Evolutionary conservation across 2,113 vertebrate species (phyloP), one percentile per base, ranked within the genome.

Genomic region (Equus przewalskii): DNA sequence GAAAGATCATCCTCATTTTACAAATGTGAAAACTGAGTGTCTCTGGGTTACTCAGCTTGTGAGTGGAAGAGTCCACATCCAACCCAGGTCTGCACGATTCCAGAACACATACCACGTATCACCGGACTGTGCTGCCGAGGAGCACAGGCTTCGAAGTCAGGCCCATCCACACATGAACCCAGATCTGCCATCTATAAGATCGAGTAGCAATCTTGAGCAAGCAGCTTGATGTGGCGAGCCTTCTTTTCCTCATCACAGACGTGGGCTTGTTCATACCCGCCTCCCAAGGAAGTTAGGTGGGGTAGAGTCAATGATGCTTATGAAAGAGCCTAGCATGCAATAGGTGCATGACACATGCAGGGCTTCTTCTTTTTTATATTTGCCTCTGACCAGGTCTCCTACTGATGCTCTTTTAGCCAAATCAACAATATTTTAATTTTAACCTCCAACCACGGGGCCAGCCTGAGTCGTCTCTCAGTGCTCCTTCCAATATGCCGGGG

Each of bases 271-370:
- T 75, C 41, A 60, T 30, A 18, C 10, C 33, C 24, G 15, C 21
- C 51, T 46, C 18, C 56, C 75, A 62, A 1, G 8, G 3, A 6
- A 81, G 28, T 18, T 4, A 28, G 21, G 1, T 12, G 15, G 10
- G 26, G n/a, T 7, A 69, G 65, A 46, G 41, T 0, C 54, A 49
- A 2, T 0, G 4, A 7, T 56, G 33, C 18, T 58, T 36, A 33
- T 0, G 4, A n/a, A 70, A 70, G 54, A 0, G 0, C 4, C 44
- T 10, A 18, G 36, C 12, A 5, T 1, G 1, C 18, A 8, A 16
- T 1, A 6, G 21, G 1, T 19, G 1, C 22, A 7, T 0, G 2
- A 73, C 8, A 26, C 6, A 10, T 1, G 4, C 3, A 33, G 28
- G 67, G 28, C 64, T 84, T 7, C 44, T 51, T 11, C 46, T 28